Evolutionary conservation across 1,140 invertebrate genomes (phyloP).

Genomic region (Coelopa frigida): DNA sequence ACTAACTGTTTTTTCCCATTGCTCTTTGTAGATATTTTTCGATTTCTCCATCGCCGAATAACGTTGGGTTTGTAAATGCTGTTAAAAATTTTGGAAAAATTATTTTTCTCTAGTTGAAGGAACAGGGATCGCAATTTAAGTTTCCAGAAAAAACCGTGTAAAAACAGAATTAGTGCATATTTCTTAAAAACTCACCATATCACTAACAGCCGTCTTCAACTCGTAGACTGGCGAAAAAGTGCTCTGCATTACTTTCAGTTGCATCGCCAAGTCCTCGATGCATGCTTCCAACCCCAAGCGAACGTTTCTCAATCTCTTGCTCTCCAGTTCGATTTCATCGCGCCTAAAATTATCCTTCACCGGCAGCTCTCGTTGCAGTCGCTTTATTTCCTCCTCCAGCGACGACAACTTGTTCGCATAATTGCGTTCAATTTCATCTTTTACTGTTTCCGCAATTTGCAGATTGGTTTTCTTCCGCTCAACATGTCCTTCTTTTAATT

Average conservation of each 20-base stretch:
- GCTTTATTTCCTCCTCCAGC: constrained; percentile 7
- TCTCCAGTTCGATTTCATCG: no score
- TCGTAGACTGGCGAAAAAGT: constrained; percentile 5
- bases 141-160: background rate
- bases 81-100: background rate
- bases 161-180: no score
- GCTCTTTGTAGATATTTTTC: constrained; percentile 30
- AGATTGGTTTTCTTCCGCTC: background rate
- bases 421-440: constrained; percentile 5
- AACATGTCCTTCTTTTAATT: background rate
- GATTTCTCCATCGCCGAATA: constrained; percentile 18
- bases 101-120: background rate
- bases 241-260: constrained; percentile 1
- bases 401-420: constrained; percentile 2
- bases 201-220: constrained; percentile 14
- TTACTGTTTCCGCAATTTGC: constrained; percentile 3
- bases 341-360: no score
- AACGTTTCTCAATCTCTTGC: constrained; percentile 1
- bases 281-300: no score
- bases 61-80: constrained; percentile 19
- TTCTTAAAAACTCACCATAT: constrained; percentile 15
- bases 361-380: constrained; percentile 3
- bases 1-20: constrained; percentile 19
- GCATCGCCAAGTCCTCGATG: constrained; percentile 6
- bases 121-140: background rate